Percentiles rank a stretch among this genome's conserved stretches.
Conservation (phyloP, 2,113 vertebrate species). For the Grammomys dolichurus region DNA sequence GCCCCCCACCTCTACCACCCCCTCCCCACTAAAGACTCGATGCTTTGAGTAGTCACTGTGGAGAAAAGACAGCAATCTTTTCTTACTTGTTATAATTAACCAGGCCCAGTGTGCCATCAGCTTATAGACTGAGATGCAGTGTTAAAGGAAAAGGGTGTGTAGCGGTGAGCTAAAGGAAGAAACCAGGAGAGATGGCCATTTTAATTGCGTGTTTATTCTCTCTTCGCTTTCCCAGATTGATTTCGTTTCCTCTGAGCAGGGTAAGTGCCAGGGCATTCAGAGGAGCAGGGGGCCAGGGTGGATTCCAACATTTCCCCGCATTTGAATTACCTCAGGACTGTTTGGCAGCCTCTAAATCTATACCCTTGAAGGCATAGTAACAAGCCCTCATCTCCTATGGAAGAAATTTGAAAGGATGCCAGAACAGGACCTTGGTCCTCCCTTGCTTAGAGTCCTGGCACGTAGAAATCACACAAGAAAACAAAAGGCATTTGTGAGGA, state of each 20-base stretch:
- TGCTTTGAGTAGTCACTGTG: conserved; percentile 71
- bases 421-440: conserved; percentile 86
- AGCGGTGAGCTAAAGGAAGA: conserved; percentile 70
- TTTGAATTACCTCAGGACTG: conserved; percentile 87
- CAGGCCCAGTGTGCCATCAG: conserved; percentile 83
- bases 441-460: conserved; percentile 88
- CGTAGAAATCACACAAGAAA: conserved; percentile 87
- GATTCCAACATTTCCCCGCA: conserved; percentile 84
- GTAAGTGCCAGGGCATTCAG: conserved; percentile 84
- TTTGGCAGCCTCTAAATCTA: conserved; percentile 89
- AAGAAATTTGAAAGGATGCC: conserved; percentile 89
- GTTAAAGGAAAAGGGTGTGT: conserved; percentile 53
- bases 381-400: conserved; percentile 86
- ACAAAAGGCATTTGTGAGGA: conserved; percentile 90
- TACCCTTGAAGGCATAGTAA: conserved; percentile 87
- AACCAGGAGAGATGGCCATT: conserved; percentile 81
- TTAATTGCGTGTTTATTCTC: conserved; percentile 84
- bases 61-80: conserved; percentile 81
- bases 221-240: conserved; percentile 82
- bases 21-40: conserved; percentile 43
- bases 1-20: background rate
- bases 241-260: conserved; percentile 85
- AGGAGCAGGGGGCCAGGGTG: conserved; percentile 84
- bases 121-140: conserved; percentile 83
- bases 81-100: conserved; percentile 80